Percentiles rank a stretch among this genome's conserved stretches.
Evolutionary conservation across 2,113 vertebrate genomes (phyloP).

Genomic region (Semicossyphus pulcher): DNA sequence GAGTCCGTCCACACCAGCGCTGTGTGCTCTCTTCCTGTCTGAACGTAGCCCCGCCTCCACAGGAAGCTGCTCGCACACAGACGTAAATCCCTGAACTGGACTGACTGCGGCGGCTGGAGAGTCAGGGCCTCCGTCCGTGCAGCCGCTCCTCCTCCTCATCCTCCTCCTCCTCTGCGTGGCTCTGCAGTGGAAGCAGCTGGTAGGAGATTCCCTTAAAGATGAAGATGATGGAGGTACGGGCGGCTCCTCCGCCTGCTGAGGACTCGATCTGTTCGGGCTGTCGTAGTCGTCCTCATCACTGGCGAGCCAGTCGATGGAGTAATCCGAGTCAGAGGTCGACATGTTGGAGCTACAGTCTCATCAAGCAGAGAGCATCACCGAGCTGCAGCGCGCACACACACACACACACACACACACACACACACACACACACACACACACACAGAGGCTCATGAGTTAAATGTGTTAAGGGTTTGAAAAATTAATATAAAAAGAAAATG

Average conservation of each 20-base stretch:
- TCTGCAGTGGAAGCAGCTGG: background rate
- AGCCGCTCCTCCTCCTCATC: background rate
- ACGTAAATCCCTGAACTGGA: conserved; percentile 35
- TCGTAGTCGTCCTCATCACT: conserved; percentile 57
- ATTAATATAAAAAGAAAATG: too few species aligned
- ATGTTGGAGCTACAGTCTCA: conserved; percentile 50
- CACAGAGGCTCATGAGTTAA: too few species aligned
- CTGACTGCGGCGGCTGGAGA: background rate
- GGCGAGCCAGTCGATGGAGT: conserved; percentile 67
- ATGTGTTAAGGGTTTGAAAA: too few species aligned
- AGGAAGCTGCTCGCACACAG: background rate
- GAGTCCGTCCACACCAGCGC: background rate
- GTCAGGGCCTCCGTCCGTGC: background rate
- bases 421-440: too few species aligned
- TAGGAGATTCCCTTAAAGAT: background rate
- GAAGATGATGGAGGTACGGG: background rate
- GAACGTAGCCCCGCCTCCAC: background rate
- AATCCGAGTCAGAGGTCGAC: conserved; percentile 70
- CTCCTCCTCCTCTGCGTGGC: background rate
- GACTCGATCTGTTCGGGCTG: conserved; percentile 4
- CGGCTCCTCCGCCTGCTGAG: background rate
- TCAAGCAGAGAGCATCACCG: conserved; percentile 45
- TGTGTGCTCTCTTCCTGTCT: conserved; percentile 15
- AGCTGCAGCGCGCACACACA: conserved; percentile 35
- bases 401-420: too few species aligned